Evolutionary conservation across 2,797 vertebrate genomes (phyloP).

Genomic region (Kryptolebias ocellatus): DNA sequence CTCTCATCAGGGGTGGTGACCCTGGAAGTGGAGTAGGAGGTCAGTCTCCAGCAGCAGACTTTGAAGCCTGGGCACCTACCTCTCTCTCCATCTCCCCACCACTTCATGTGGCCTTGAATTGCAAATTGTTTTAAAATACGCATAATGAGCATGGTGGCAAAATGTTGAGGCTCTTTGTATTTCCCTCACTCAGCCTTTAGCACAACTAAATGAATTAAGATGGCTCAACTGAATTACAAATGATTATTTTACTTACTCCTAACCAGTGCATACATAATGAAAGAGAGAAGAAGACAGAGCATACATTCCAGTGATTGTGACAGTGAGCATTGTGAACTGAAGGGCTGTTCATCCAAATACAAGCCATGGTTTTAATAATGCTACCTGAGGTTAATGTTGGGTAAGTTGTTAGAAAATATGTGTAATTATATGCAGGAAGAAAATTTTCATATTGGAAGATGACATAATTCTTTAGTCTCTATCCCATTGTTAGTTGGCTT

Average conservation of each 20-base stretch:
- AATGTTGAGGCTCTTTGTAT: slow-evolving; percentile 89
- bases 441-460: slow-evolving; percentile 55
- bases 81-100: slow-evolving; percentile 71
- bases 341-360: slow-evolving; percentile 52
- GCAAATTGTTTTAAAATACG: slow-evolving; percentile 91
- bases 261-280: slow-evolving; percentile 74
- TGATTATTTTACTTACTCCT: slow-evolving; percentile 81
- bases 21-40: slow-evolving; percentile 79
- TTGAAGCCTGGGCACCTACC: slow-evolving; percentile 76
- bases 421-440: slow-evolving; percentile 50
- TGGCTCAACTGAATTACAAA: slow-evolving; percentile 94
- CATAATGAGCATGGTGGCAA: slow-evolving; percentile 91
- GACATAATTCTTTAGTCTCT: slow-evolving; percentile 34
- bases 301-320: slow-evolving; percentile 51
- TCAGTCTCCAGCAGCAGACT: slow-evolving; percentile 78
- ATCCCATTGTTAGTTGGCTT: slow-evolving; percentile 54
- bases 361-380: slow-evolving; percentile 70
- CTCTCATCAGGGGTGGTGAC: slow-evolving; percentile 81
- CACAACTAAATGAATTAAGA: slow-evolving; percentile 93
- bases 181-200: slow-evolving; percentile 90
- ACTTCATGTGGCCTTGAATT: slow-evolving; percentile 90
- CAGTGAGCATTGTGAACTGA: slow-evolving; percentile 49
- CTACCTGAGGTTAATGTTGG: slow-evolving; percentile 60
- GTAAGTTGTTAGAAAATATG: slow-evolving; percentile 47
- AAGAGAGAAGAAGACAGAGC: slow-evolving; percentile 51